phyloP scores from a whole-genome alignment of 2,888 invertebrate species.

The Sminthurinus aureus region DNA sequence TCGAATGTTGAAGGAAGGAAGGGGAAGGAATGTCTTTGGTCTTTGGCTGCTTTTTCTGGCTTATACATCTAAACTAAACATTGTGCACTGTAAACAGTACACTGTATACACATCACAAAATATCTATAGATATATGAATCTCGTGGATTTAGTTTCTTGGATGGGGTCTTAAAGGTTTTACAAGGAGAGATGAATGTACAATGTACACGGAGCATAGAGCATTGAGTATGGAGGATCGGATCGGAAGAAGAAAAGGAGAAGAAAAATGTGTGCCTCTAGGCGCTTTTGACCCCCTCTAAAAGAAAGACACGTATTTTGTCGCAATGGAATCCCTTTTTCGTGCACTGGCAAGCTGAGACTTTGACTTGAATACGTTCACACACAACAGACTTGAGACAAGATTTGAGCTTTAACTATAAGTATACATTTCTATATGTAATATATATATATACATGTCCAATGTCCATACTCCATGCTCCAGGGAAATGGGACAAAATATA shows the following conservation, averaged over 20 bases:
- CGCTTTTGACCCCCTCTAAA: conserved; percentile 49
- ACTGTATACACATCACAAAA: background rate
- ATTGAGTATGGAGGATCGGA: background rate
- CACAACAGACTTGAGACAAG: background rate
- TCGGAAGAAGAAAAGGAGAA: conserved; percentile 35
- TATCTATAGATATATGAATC: too few species aligned
- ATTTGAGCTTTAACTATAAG: background rate
- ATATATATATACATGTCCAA: too few species aligned
- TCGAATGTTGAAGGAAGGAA: background rate
- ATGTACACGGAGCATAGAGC: background rate
- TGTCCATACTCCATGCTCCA: too few species aligned
- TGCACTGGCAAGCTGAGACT: conserved; percentile 22
- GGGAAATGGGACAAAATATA: too few species aligned
- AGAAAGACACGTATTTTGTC: conserved; percentile 54
- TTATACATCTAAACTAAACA: background rate
- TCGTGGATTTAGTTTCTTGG: too few species aligned
- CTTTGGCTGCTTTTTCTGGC: background rate
- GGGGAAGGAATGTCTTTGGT: conserved; percentile 6
- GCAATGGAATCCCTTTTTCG: conserved; percentile 42
- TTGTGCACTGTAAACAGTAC: background rate
- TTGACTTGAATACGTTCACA: background rate
- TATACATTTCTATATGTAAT: too few species aligned
- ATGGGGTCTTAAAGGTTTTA: too few species aligned
- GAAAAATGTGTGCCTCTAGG: conserved; percentile 50
- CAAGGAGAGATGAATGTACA: background rate